Evolutionary conservation across 2,113 vertebrate species (phyloP).

Genomic region (Calonectris borealis): DNA sequence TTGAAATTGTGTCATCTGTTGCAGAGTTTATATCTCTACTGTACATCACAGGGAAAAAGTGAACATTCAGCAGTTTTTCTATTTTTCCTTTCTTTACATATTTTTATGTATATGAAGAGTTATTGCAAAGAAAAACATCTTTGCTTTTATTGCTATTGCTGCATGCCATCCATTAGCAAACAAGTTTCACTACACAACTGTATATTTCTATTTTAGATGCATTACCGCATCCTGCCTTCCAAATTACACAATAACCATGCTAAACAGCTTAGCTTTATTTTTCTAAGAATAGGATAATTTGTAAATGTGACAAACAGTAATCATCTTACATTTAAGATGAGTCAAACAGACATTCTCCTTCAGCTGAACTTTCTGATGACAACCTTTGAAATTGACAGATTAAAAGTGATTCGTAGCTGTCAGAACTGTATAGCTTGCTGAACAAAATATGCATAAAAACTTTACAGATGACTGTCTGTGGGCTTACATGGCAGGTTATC

Average conservation of each 20-base stretch:
- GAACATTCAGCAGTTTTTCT: constrained; percentile 55
- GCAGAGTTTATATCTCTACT: constrained; percentile 1
- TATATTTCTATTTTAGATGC: constrained; percentile 62
- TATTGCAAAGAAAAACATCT: constrained; percentile 59
- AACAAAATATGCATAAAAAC: constrained; percentile 60
- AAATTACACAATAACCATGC: constrained; percentile 67
- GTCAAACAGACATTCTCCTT: constrained; percentile 62
- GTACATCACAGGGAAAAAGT: constrained; percentile 21
- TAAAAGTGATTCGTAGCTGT: constrained; percentile 70
- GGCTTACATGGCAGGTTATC: constrained; percentile 39
- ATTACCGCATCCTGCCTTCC: constrained; percentile 45
- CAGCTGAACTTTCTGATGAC: constrained; percentile 74
- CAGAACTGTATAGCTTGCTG: constrained; percentile 56
- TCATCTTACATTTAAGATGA: constrained; percentile 65
- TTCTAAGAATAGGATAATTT: constrained; percentile 58
- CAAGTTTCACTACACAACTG: constrained; percentile 46
- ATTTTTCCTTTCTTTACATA: constrained; percentile 49
- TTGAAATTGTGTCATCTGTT: neutral
- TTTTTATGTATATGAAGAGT: constrained; percentile 67
- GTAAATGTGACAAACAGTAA: constrained; percentile 64
- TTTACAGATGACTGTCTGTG: constrained; percentile 53
- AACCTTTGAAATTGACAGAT: constrained; percentile 74
- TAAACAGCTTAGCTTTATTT: constrained; percentile 69
- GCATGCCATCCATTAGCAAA: constrained; percentile 55
- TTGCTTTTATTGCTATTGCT: constrained; percentile 65